Evolutionary conservation across 2,888 invertebrate genomes (phyloP), one percentile per base, ranked within the genome.

Genomic region (Balanococcus diminutus): DNA sequence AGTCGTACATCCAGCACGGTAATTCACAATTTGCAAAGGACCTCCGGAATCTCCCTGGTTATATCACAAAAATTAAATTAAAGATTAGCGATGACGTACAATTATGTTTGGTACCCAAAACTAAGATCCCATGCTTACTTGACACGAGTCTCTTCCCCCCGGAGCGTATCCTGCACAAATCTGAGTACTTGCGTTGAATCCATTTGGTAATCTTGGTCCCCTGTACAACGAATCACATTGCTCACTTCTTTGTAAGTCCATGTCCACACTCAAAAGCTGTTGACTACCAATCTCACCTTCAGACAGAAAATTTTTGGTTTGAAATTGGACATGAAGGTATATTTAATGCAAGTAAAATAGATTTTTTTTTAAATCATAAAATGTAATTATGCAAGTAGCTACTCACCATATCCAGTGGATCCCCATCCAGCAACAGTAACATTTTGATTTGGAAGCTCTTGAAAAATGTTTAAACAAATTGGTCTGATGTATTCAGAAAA

Each of bases 101-200:
- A 39, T 11, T 39, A 2, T 6, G 9, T 39, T 11, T 11, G 39
- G 11, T 11, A 1, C 1, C 3, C 11, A 11, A 8, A 39, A 39
- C 8, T 11, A 39, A 5, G 11, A 1, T 39, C 1, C 39, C 39
- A 8, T 42, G 8, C 11, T 14, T 42, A 42, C 42, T 42, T 42
- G 42, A 42, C 42, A 42, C 14, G 42, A 14, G 11, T 42, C 42
- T 42, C 14, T 42, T 42, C 42, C 42, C 14, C 42, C 42, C 11
- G 42, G 14, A 42, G 42, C 0, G 14, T 42, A 42, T 11, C 42
- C 42, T 1, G 2, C 11, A 11, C 42, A 42, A 42, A 42, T 42
- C 89, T 90, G 89, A 0, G 88, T 88, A 16, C 88, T 87, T 19
- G 72, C 72, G 42, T 87, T 86, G 19, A 87, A 82, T 6, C 88